phyloP scores from a whole-genome alignment of 1,140 invertebrate genomes.

The Drosophila novamexicana region DNA sequence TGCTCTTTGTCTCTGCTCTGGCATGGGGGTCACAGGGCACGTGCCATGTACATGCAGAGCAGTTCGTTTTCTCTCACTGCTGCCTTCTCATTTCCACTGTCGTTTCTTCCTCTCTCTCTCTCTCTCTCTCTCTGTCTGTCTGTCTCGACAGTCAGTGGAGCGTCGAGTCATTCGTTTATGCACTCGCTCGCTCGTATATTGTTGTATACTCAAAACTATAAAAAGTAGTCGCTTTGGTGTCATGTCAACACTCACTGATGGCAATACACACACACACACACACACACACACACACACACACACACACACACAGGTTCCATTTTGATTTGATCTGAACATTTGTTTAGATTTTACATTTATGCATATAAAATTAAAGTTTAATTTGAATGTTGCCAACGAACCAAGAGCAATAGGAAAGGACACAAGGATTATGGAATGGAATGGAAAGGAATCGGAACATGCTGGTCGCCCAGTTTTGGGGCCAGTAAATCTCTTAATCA shows the following conservation, averaged over 20 bases:
- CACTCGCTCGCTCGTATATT: conserved; percentile 56
- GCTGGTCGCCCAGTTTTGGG: conserved; percentile 10
- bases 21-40: conserved; percentile 36
- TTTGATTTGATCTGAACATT: conserved; percentile 61
- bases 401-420: not conserved
- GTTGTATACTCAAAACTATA: conserved; percentile 61
- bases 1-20: conserved; percentile 31
- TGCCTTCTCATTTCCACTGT: no score
- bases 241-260: conserved; percentile 47
- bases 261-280: not conserved
- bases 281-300: conserved; percentile 4
- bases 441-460: conserved; percentile 28
- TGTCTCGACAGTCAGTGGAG: conserved; percentile 22
- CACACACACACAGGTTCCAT: conserved; percentile 27
- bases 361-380: conserved; percentile 50
- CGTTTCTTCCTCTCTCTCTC: conserved; percentile 1
- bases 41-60: conserved; percentile 45
- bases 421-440: not conserved
- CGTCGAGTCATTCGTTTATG: conserved; percentile 69
- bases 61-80: conserved; percentile 1
- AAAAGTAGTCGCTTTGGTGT: conserved; percentile 60
- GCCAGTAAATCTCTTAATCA: conserved; percentile 77
- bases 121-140: not conserved
- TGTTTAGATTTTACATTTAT: conserved; percentile 29
- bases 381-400: conserved; percentile 48